Conservation (phyloP, 2,113 vertebrate genomes). For the Pachypanchax playfairii region DNA sequence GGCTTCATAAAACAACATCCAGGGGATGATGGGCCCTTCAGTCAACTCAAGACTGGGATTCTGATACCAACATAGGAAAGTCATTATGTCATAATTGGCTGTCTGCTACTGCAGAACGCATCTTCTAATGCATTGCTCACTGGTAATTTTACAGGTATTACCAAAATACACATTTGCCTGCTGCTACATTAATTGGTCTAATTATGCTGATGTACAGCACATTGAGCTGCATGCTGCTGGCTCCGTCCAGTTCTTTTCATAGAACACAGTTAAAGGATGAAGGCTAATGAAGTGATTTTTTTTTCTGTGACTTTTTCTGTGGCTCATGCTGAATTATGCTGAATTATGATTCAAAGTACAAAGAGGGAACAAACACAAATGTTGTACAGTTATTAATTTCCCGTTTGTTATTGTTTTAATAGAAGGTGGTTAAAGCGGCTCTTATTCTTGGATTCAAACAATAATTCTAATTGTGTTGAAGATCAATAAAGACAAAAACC, state of each 20-base stretch:
- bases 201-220: conserved; percentile 43
- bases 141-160: conserved; percentile 21
- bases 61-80: neutral
- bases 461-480: conserved; percentile 1
- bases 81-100: conserved; percentile 18
- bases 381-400: conserved; percentile 1
- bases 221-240: conserved; percentile 25
- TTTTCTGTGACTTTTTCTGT: conserved; percentile 6
- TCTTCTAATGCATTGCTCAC: conserved; percentile 5
- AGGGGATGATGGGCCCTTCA: conserved; percentile 30
- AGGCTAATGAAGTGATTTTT: conserved; percentile 46
- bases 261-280: neutral
- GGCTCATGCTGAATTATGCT: conserved; percentile 12
- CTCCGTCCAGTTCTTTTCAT: conserved; percentile 18
- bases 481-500: conserved; percentile 42
- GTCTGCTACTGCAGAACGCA: neutral
- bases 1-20: conserved; percentile 41
- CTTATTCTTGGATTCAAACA: conserved; percentile 18
- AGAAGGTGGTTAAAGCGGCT: conserved; percentile 7
- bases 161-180: conserved; percentile 1
- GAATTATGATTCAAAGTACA: conserved; percentile 13
- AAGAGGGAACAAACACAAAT: neutral
- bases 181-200: conserved; percentile 33
- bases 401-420: conserved; percentile 1
- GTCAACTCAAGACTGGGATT: conserved; percentile 22